These are phyloP conservation scores for Lycophotia porphyrea DNA, from an alignment of 2,888 invertebrate species.

Conservation along the genomic window DNA sequence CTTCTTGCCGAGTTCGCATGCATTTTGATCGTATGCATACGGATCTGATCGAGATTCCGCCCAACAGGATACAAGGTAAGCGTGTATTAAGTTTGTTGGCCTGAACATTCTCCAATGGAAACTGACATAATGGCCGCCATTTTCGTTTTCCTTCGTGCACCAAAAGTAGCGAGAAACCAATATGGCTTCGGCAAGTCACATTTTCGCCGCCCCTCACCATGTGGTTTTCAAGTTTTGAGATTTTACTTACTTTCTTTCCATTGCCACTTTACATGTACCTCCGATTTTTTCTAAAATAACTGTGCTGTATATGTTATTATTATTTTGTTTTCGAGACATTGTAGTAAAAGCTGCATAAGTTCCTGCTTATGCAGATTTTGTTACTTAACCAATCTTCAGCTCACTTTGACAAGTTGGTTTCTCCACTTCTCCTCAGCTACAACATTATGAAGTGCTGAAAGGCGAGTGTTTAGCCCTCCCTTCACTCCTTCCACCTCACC, in stretches of 20 bases:
- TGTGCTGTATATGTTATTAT: background rate
- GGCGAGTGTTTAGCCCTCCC: too few relatives aligned
- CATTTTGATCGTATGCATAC: background rate
- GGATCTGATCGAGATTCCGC: background rate
- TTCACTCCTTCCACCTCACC: too few relatives aligned
- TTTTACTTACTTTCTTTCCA: background rate
- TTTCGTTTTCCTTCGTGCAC: background rate
- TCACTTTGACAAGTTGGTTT: too few relatives aligned
- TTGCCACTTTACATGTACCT: background rate
- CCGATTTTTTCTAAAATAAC: background rate
- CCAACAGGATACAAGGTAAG: conserved; percentile 8
- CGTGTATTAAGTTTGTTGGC: background rate
- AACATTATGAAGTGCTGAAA: too few relatives aligned
- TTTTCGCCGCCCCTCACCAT: background rate
- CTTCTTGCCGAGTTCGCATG: conserved; percentile 13
- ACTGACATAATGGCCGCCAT: background rate
- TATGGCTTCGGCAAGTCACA: background rate
- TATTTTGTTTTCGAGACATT: background rate
- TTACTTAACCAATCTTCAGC: too few relatives aligned
- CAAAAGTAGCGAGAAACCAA: background rate
- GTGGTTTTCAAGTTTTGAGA: background rate
- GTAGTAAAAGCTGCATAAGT: too few relatives aligned
- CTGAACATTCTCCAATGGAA: background rate
- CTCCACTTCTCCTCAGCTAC: too few relatives aligned
- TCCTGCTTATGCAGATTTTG: too few relatives aligned